A percentile compares a stretch with the other conserved stretches of the same genome.
Evolutionary conservation across 1,140 invertebrate species (phyloP).

Genomic region (Pogonomyrmex californicus): DNA sequence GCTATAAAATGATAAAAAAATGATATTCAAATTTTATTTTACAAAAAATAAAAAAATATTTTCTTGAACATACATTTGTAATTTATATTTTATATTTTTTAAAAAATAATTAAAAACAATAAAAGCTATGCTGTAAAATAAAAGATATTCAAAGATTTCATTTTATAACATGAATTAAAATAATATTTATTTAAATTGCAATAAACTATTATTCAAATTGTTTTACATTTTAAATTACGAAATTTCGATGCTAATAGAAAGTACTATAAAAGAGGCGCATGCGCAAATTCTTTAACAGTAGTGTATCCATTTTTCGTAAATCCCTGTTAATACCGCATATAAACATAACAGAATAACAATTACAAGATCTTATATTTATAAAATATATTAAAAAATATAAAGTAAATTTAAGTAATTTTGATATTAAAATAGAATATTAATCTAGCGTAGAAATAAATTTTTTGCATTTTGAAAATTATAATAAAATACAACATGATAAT

Average conservation of each 20-base stretch:
- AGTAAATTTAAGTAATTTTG: not conserved
- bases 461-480: not conserved
- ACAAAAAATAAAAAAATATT: not conserved
- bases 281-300: constrained; percentile 30
- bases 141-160: not conserved
- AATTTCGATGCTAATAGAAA: constrained; percentile 16
- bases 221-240: not conserved
- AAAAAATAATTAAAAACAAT: not conserved
- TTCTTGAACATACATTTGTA: not conserved
- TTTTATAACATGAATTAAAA: not conserved
- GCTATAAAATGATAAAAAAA: not conserved
- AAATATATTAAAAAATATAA: not conserved
- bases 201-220: not conserved
- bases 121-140: not conserved
- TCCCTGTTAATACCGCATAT: not conserved
- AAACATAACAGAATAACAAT: not conserved
- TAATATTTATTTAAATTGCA: not conserved
- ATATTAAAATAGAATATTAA: not conserved
- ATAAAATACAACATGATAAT: not conserved
- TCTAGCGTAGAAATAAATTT: not conserved
- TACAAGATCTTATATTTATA: not conserved
- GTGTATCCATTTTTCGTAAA: constrained; percentile 7
- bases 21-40: not conserved
- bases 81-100: constrained; percentile 25
- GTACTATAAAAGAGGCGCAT: not conserved